phyloP scores from a whole-genome alignment of 23 tunicate genomes.

The Diplosoma virens region DNA sequence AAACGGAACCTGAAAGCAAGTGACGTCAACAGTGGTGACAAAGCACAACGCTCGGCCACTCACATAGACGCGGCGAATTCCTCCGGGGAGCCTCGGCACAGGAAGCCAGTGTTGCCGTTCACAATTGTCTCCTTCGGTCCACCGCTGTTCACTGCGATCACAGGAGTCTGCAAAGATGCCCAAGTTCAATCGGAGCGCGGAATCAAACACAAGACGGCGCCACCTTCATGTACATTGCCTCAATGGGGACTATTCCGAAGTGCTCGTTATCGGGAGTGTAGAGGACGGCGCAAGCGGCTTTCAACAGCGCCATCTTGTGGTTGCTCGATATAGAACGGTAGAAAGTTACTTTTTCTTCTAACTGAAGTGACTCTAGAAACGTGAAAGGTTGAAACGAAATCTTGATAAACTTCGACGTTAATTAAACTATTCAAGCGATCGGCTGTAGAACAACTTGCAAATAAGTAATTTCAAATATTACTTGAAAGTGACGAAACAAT shows the following conservation, averaged over 20 bases:
- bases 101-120: slow-evolving; percentile 71
- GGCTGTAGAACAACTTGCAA: too few relatives aligned
- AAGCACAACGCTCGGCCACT: neutral
- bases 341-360: slow-evolving; percentile 65
- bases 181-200: too few relatives aligned
- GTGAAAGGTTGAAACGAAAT: too few relatives aligned
- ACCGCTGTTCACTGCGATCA: slow-evolving; percentile 91
- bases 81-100: slow-evolving; percentile 47
- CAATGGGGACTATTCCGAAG: slow-evolving; percentile 96
- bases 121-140: slow-evolving; percentile 91
- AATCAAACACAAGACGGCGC: too few relatives aligned
- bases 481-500: too few relatives aligned
- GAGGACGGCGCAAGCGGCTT: slow-evolving; percentile 44
- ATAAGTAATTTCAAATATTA: too few relatives aligned
- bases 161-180: slow-evolving; percentile 78
- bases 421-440: too few relatives aligned
- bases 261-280: slow-evolving; percentile 96
- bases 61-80: slow-evolving; percentile 66
- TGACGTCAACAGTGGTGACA: neutral
- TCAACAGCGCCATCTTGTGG: slow-evolving; percentile 64
- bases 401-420: too few relatives aligned
- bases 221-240: slow-evolving; percentile 89
- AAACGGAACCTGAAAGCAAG: slow-evolving; percentile 45
- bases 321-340: slow-evolving; percentile 45
- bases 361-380: slow-evolving; percentile 34